Evolutionary conservation across 2,113 vertebrate species (phyloP).

Genomic region (Sakesphorus luctuosus): DNA sequence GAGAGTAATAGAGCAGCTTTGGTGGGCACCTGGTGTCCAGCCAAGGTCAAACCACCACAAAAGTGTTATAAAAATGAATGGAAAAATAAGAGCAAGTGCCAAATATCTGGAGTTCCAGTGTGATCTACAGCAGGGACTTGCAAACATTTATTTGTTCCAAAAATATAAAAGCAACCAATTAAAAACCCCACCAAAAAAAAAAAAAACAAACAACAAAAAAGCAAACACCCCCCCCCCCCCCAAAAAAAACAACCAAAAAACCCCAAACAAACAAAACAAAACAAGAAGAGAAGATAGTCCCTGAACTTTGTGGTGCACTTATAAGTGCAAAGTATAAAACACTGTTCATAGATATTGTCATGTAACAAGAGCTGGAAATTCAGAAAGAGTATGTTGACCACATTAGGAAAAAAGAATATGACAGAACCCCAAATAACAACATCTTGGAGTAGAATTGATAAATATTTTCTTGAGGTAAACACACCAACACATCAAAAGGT

Average conservation of each 20-base stretch:
- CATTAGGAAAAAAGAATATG: background rate
- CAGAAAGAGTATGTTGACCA: background rate
- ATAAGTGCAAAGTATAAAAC: background rate
- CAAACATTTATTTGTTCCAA: background rate
- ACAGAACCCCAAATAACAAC: background rate
- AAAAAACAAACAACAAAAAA: too few species aligned
- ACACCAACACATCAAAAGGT: background rate
- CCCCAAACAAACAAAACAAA: background rate
- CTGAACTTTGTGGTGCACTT: background rate
- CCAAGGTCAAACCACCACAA: background rate
- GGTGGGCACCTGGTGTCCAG: background rate
- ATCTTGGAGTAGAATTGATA: background rate
- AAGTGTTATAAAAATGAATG: background rate
- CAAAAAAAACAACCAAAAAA: too few species aligned
- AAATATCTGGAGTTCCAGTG: background rate
- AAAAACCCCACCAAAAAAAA: too few species aligned
- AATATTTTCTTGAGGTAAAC: background rate
- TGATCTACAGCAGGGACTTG: background rate
- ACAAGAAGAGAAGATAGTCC: background rate
- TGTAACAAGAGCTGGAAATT: background rate
- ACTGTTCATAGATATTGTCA: background rate
- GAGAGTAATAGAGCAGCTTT: background rate
- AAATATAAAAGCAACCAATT: background rate
- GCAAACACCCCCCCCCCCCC: too few species aligned
- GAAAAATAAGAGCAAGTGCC: background rate